A percentile compares a stretch with the other conserved stretches of the same genome.
Evolutionary conservation across 2,888 invertebrate species (phyloP).

Genomic region (Drosophila mimica): DNA sequence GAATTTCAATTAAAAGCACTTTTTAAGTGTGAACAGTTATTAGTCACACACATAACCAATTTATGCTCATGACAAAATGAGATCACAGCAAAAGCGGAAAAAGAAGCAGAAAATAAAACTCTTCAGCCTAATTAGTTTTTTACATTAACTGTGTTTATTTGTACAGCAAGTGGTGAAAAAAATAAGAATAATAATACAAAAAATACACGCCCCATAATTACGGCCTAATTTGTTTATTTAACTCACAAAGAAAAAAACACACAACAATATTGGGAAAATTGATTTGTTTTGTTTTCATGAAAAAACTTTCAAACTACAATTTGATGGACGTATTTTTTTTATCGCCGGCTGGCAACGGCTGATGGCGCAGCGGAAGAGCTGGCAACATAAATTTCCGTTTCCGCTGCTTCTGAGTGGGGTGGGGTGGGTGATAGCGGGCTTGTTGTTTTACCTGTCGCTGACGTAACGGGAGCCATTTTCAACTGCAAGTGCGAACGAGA

Average conservation of each 20-base stretch:
- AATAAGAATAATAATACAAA: constrained; percentile 48
- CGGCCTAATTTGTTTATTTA: constrained; percentile 72
- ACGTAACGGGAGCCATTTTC: constrained; percentile 53
- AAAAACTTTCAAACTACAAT: constrained; percentile 54
- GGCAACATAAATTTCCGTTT: constrained; percentile 76
- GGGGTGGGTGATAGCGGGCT: not conserved
- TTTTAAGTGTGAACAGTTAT: constrained; percentile 47
- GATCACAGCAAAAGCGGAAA: constrained; percentile 57
- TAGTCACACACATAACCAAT: constrained; percentile 68
- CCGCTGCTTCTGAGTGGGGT: constrained; percentile 49
- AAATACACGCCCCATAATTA: constrained; percentile 68
- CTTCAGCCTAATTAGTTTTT: constrained; percentile 69
- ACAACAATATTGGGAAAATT: constrained; percentile 33
- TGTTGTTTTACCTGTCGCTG: constrained; percentile 64
- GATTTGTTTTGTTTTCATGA: constrained; percentile 39
- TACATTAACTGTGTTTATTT: constrained; percentile 76
- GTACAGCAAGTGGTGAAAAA: constrained; percentile 54
- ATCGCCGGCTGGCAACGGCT: constrained; percentile 57
- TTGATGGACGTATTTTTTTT: constrained; percentile 48
- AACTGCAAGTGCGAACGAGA: constrained; percentile 36
- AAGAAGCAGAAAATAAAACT: constrained; percentile 22
- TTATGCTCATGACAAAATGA: constrained; percentile 63
- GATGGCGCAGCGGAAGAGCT: constrained; percentile 48
- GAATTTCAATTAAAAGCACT: constrained; percentile 58
- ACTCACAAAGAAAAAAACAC: constrained; percentile 44